Evolutionary conservation across 1,140 invertebrate genomes (phyloP), one percentile per base, ranked within the genome.

Genomic region (Gonatopus flavifemur): DNA sequence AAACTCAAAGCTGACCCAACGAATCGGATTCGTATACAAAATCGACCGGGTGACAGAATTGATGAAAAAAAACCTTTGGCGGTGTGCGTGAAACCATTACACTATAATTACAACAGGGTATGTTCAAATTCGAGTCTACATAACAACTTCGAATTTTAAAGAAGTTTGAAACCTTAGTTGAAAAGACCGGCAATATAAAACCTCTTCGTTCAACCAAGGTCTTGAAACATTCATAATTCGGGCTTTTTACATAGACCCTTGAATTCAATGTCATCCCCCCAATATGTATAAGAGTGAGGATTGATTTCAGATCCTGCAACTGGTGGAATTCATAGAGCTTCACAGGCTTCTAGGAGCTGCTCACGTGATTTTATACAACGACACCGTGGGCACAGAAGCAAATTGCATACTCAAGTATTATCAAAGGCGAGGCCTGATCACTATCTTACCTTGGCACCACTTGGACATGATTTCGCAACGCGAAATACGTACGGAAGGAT

Each of bases 81-180:
- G 3, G 85, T 96, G n/a, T 98, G 95, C 72, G 89, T 97, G 9
- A 96, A 96, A 62, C 94, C 95, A 0, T 81, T 98, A 28, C 94
- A 96, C 74, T 95, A 90, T 66, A 84, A 88, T 54, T 97, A 94
- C 74, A 88, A 94, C 66, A 82, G 84, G 60, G 84, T 85, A 72
- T 66, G 70, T 56, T 28, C 3, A n/a, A n/a, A n/a, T n/a, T n/a
- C n/a, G n/a, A n/a, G n/a, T n/a, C n/a, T n/a, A n/a, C n/a, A n/a
- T n/a, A n/a, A n/a, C n/a, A n/a, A n/a, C n/a, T n/a, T n/a, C n/a
- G n/a, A n/a, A n/a, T n/a, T n/a, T n/a, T n/a, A n/a, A n/a, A n/a
- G n/a, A n/a, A n/a, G n/a, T n/a, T n/a, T n/a, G n/a, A n/a, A n/a
- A n/a, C n/a, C n/a, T n/a, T n/a, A n/a, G n/a, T n/a, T n/a, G n/a